Evolutionary conservation across 2,888 invertebrate genomes (phyloP).

Genomic region (Podabrus alpinus): DNA sequence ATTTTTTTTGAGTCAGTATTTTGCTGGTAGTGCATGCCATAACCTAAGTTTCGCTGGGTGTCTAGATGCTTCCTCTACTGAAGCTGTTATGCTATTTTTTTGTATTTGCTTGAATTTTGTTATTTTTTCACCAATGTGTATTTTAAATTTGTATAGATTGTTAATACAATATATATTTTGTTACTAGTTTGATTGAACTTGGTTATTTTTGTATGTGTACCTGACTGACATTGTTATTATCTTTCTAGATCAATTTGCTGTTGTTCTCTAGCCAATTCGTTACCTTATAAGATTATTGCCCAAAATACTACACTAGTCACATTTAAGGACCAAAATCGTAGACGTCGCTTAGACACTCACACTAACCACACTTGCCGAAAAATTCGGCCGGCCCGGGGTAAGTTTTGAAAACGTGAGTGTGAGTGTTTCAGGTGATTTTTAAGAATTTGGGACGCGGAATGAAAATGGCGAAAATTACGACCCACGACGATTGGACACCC

Average conservation of each 20-base stretch:
- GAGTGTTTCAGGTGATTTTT: neutral
- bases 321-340: conserved; percentile 1
- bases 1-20: conserved; percentile 44
- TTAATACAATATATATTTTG: conserved; percentile 66
- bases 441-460: neutral
- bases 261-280: conserved; percentile 33
- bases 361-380: neutral
- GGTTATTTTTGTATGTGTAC: conserved; percentile 39
- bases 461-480: neutral
- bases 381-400: neutral
- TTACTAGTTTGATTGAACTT: conserved; percentile 51
- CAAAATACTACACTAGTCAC: conserved; percentile 1
- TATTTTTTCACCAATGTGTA: conserved; percentile 53
- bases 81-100: conserved; percentile 43
- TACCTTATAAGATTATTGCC: conserved; percentile 16
- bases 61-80: conserved; percentile 52
- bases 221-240: conserved; percentile 34
- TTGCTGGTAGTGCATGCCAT: conserved; percentile 41
- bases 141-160: conserved; percentile 54
- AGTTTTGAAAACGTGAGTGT: neutral
- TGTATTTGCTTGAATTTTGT: conserved; percentile 46
- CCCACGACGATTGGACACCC: neutral
- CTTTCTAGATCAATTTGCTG: conserved; percentile 30
- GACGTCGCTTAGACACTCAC: neutral
- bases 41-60: conserved; percentile 42